Base-by-base conservation (phyloP, 2,113 vertebrate genomes). In the Nothocercus julius region DNA sequence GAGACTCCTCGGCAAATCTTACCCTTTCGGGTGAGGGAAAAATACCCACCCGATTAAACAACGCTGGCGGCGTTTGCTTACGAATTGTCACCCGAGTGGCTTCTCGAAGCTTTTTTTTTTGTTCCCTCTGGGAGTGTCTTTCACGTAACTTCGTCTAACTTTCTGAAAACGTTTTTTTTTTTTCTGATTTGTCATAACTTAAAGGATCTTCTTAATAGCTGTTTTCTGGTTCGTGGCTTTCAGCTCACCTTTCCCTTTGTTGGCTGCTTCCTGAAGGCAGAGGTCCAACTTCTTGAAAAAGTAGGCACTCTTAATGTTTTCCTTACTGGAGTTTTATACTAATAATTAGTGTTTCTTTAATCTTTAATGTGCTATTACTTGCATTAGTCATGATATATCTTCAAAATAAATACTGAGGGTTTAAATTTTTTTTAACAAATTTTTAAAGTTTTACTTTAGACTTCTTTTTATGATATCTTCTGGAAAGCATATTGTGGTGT, bases 11-110 rank as follows among this genome's bases (percentile, higher is more conserved):
- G 32, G 67, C 45, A 17, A 45, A 27, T 18, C 61, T 5, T 21
- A 3, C 9, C 14, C 40, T 5, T 8, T 62, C 15, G 51, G 38
- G 6, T 56, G 11, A 15, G 45, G 22, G 24, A 18, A 4, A 19
- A 47, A 15, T 17, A 24, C n/a, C 62, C 13, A 5, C 13, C 21
- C 4, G 3, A 13, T 4, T 1, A 12, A 19, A 1, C 8, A 0
- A 11, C 54, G 30, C 28, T 32, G 54, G 30, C 17, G 9, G 40
- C 8, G 36, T 28, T 70, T 20, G 34, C 11, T 1, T 32, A 32
- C 24, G 18, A 13, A 51, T 25, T 62, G 5, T 51, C 20, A 1
- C 2, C 30, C 47, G 27, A 32, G 76, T 2, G 82, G 11, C 20
- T 20, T 4, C 47, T 61, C 13, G 25, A 30, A 38, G 59, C 30